These are phyloP conservation scores for Malaclemys terrapin DNA, from an alignment of 2,113 vertebrate species.

Conservation along the genomic window DNA sequence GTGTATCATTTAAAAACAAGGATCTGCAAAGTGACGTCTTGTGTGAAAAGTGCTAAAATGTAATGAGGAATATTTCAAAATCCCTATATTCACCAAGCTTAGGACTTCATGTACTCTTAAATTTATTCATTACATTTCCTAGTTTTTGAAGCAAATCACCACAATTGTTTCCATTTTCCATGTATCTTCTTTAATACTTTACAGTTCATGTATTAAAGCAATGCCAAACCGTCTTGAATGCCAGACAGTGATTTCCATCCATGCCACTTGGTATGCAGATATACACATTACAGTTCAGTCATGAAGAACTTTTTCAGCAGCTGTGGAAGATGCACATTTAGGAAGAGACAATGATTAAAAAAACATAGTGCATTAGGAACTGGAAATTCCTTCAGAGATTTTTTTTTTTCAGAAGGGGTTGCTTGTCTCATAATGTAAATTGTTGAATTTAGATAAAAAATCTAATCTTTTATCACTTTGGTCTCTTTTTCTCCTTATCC, in stretches of 20 bases:
- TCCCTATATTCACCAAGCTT: neutral
- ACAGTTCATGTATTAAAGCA: conserved; percentile 30
- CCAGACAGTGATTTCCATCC: conserved; percentile 14
- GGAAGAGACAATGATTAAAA: conserved; percentile 47
- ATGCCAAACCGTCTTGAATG: neutral
- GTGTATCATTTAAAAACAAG: neutral
- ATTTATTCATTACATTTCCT: neutral
- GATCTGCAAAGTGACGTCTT: neutral
- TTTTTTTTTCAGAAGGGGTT: conserved; percentile 24
- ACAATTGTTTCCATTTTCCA: neutral
- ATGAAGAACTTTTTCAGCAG: conserved; percentile 60
- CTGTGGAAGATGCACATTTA: conserved; percentile 42
- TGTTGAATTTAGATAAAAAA: conserved; percentile 1
- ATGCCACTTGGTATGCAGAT: conserved; percentile 4
- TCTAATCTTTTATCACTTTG: conserved; percentile 36
- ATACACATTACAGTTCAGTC: conserved; percentile 40
- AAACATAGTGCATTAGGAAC: conserved; percentile 41
- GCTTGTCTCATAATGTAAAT: conserved; percentile 1
- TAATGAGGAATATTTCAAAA: neutral
- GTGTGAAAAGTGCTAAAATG: neutral
- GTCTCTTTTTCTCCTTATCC: conserved; percentile 37
- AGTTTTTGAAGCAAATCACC: neutral
- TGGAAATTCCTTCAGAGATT: conserved; percentile 46
- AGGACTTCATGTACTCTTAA: neutral
- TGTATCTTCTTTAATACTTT: conserved; percentile 2